These are phyloP conservation scores for Calidris pygmaea DNA, from an alignment of 2,113 vertebrate species.

Conservation along the genomic window DNA sequence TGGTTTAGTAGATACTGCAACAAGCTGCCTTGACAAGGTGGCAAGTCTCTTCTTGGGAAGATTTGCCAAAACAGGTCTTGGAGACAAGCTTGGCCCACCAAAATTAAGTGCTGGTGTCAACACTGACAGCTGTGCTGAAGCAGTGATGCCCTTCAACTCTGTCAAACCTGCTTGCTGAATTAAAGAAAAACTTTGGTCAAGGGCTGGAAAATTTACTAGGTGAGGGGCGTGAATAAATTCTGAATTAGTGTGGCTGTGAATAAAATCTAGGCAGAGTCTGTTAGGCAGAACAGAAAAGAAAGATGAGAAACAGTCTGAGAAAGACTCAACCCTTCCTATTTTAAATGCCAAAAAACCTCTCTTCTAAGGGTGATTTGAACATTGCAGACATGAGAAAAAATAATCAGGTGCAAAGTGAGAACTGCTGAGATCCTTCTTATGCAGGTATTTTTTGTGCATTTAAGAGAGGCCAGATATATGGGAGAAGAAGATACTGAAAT, in stretches of 20 bases:
- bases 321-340: not conserved
- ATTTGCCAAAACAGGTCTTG: not conserved
- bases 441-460: not conserved
- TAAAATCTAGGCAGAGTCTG: not conserved
- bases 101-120: not conserved
- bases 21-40: not conserved
- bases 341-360: not conserved
- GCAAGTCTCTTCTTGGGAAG: not conserved
- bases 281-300: not conserved
- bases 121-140: not conserved
- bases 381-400: not conserved
- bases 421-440: not conserved
- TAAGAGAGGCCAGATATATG: not conserved
- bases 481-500: not conserved
- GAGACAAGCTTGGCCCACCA: not conserved
- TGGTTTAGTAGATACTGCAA: not conserved
- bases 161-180: not conserved
- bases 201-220: not conserved
- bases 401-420: not conserved
- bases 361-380: not conserved
- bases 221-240: not conserved
- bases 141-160: not conserved
- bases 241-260: not conserved
- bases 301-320: not conserved
- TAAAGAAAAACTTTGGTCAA: not conserved